Conservation (phyloP, 92 coral and sea anemone species). For the Hydrozoanthus gracilis region DNA sequence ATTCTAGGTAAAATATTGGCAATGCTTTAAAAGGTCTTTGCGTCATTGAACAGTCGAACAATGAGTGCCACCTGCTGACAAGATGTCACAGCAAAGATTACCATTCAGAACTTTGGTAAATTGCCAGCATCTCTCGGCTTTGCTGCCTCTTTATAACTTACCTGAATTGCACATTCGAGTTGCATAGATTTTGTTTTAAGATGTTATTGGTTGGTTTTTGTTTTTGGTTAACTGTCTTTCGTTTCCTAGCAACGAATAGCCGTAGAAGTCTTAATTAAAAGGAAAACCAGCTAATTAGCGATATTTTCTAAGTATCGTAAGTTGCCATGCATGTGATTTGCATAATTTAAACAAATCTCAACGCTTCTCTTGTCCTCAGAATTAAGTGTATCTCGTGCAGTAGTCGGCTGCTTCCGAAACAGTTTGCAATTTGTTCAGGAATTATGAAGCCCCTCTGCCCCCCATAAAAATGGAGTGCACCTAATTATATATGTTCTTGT, state of each 20-base stretch:
- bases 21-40: not conserved
- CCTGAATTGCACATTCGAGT: not conserved
- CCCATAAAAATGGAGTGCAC: too few species aligned
- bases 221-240: not conserved
- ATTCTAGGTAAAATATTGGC: not conserved
- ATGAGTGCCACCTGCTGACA: conserved; percentile 21
- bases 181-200: not conserved
- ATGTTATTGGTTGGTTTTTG: not conserved
- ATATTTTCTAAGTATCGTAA: too few species aligned
- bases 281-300: too few species aligned
- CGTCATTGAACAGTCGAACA: conserved; percentile 9
- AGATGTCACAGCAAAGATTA: not conserved
- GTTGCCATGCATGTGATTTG: too few species aligned
- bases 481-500: too few species aligned
- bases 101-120: not conserved
- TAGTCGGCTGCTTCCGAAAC: too few species aligned
- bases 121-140: not conserved
- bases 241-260: not conserved
- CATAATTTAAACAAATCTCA: too few species aligned
- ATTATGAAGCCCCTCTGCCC: too few species aligned
- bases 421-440: too few species aligned
- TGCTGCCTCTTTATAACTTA: not conserved
- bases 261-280: too few species aligned
- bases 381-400: too few species aligned
- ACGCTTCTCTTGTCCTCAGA: too few species aligned